Conservation (phyloP, 2,888 invertebrate species). For the Himalopsyche japonica region DNA sequence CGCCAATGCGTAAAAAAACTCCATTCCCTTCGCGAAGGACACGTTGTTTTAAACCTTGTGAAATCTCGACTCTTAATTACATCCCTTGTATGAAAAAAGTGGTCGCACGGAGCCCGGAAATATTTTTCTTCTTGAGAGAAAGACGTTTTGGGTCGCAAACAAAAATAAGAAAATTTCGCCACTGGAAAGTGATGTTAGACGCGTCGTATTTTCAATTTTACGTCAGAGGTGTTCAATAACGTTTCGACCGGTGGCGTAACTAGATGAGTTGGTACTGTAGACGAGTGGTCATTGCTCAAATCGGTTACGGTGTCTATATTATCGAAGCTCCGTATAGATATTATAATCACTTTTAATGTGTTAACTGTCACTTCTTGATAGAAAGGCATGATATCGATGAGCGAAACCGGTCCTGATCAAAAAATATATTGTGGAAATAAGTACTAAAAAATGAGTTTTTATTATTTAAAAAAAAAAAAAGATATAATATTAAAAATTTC, state of each 20-base stretch:
- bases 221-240: neutral
- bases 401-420: too few species aligned
- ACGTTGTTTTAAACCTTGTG: conserved; percentile 31
- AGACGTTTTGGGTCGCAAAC: conserved; percentile 1
- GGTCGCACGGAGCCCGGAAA: neutral
- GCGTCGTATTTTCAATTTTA: neutral
- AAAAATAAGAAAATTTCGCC: neutral
- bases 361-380: too few species aligned
- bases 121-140: neutral
- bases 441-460: too few species aligned
- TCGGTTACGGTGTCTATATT: too few species aligned
- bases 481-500: too few species aligned
- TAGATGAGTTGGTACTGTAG: too few species aligned
- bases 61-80: conserved; percentile 35
- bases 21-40: conserved; percentile 17
- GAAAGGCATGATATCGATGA: too few species aligned
- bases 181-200: neutral
- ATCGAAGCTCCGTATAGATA: too few species aligned
- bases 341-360: too few species aligned
- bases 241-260: neutral
- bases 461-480: too few species aligned
- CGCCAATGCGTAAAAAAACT: neutral
- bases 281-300: too few species aligned
- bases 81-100: conserved; percentile 6
- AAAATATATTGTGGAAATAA: too few species aligned